Evolutionary conservation across 1,140 invertebrate species (phyloP).

Genomic region (Melitaea cinxia): DNA sequence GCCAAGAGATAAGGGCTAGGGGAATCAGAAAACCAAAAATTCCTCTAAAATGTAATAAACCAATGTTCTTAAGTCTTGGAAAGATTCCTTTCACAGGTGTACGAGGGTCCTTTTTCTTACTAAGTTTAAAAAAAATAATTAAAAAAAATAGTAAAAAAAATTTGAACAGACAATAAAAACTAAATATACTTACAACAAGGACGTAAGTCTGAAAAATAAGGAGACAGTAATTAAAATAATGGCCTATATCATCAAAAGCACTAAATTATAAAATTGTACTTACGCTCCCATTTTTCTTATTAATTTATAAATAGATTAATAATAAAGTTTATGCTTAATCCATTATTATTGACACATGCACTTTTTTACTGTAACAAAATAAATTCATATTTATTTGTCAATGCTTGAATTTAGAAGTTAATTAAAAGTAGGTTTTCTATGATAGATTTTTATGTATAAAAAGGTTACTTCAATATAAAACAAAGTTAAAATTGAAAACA

Average conservation of each 20-base stretch:
- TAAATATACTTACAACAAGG: slow-evolving; percentile 40
- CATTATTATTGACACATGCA: neutral
- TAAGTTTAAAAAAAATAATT: slow-evolving; percentile 13
- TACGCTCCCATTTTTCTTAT: slow-evolving; percentile 20
- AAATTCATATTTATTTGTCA: neutral
- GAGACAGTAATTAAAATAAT: neutral
- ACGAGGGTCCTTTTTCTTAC: slow-evolving; percentile 32
- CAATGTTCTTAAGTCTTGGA: slow-evolving; percentile 45
- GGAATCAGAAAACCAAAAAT: slow-evolving; percentile 48
- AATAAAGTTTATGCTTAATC: neutral
- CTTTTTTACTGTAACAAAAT: neutral
- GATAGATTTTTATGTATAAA: neutral
- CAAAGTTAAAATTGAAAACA: too few relatives aligned
- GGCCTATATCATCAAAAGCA: neutral
- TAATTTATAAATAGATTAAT: neutral
- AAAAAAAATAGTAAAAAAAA: slow-evolving; percentile 1
- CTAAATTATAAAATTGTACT: slow-evolving; percentile 1
- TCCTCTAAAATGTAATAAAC: slow-evolving; percentile 43
- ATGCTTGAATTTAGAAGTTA: neutral
- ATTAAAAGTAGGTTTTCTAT: neutral
- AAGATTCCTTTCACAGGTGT: slow-evolving; percentile 41
- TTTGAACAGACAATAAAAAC: too few relatives aligned
- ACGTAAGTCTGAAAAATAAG: slow-evolving; percentile 33
- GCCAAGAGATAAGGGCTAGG: slow-evolving; percentile 45
- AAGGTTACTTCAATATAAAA: neutral